Conservation (phyloP, 2,888 invertebrate species). For the Hybos culiciformis region DNA sequence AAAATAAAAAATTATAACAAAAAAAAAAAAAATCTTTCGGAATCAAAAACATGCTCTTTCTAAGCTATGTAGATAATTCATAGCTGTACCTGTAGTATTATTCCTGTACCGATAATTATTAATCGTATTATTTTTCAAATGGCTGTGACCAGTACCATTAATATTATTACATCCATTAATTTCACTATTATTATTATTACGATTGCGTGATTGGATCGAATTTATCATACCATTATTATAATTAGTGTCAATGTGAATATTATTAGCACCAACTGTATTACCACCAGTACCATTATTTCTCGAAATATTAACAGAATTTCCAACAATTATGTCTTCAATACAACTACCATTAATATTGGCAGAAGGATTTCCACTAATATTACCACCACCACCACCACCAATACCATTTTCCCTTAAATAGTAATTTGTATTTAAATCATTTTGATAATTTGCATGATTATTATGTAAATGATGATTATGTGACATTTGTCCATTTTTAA, state of each 20-base stretch:
- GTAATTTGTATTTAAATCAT: constrained; percentile 16
- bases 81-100: constrained; percentile 29
- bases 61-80: constrained; percentile 12
- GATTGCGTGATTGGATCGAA: too few relatives aligned
- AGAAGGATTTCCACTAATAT: constrained; percentile 10
- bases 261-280: constrained; percentile 13
- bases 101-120: constrained; percentile 36
- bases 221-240: too few relatives aligned
- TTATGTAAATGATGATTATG: constrained; percentile 14
- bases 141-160: constrained; percentile 17
- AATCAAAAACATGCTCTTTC: background rate
- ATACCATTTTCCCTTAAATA: constrained; percentile 7
- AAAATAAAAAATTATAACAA: too few relatives aligned
- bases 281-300: constrained; percentile 11
- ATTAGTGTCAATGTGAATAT: background rate
- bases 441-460: constrained; percentile 15
- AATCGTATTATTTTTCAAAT: constrained; percentile 27
- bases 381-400: constrained; percentile 9
- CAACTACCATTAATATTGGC: background rate
- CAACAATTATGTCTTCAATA: background rate
- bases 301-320: constrained; percentile 4
- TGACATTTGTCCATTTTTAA: constrained; percentile 8
- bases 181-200: constrained; percentile 8
- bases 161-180: constrained; percentile 9
- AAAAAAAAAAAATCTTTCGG: background rate